Percentiles rank a stretch among this genome's conserved stretches.
phyloP scores from a whole-genome alignment of 1,140 invertebrate species.

The Sycophaga agraensis region DNA sequence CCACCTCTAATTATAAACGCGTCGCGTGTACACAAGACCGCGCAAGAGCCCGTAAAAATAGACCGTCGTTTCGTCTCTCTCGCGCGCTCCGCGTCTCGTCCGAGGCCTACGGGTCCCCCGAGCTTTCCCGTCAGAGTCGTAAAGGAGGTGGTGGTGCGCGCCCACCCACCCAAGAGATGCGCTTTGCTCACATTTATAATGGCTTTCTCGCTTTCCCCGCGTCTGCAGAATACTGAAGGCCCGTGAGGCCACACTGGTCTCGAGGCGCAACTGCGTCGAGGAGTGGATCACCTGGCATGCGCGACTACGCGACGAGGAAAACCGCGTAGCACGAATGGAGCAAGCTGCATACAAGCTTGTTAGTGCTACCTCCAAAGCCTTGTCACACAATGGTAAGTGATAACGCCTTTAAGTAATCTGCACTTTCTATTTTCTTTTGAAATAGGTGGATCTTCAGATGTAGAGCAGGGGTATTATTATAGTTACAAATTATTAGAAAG shows the following conservation, averaged over 20 bases:
- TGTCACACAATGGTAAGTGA: slow-evolving; percentile 49
- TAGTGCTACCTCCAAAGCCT: slow-evolving; percentile 48
- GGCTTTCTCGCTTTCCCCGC: slow-evolving; percentile 5
- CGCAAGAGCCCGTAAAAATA: slow-evolving; percentile 51
- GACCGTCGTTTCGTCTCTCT: slow-evolving; percentile 27
- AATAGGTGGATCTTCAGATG: too few relatives aligned
- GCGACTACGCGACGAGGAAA: slow-evolving; percentile 50
- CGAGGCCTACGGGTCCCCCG: not conserved
- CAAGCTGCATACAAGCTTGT: slow-evolving; percentile 52
- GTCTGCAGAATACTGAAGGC: slow-evolving; percentile 52
- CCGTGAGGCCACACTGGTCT: slow-evolving; percentile 50
- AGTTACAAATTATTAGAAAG: too few relatives aligned
- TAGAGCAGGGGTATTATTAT: too few relatives aligned
- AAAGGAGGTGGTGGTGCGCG: not conserved
- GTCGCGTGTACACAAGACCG: slow-evolving; percentile 45
- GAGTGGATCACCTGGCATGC: slow-evolving; percentile 57
- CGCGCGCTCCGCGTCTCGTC: not conserved
- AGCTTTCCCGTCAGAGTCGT: slow-evolving; percentile 10
- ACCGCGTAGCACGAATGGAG: slow-evolving; percentile 53
- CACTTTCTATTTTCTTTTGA: too few relatives aligned
- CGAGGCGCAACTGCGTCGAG: slow-evolving; percentile 53
- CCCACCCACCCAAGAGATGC: not conserved
- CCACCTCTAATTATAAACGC: slow-evolving; percentile 50
- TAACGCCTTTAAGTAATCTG: too few relatives aligned
- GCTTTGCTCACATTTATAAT: not conserved